Percentiles rank a stretch among this genome's conserved stretches.
phyloP scores from a whole-genome alignment of 1,140 invertebrate genomes.

The Tachypleus tridentatus region DNA sequence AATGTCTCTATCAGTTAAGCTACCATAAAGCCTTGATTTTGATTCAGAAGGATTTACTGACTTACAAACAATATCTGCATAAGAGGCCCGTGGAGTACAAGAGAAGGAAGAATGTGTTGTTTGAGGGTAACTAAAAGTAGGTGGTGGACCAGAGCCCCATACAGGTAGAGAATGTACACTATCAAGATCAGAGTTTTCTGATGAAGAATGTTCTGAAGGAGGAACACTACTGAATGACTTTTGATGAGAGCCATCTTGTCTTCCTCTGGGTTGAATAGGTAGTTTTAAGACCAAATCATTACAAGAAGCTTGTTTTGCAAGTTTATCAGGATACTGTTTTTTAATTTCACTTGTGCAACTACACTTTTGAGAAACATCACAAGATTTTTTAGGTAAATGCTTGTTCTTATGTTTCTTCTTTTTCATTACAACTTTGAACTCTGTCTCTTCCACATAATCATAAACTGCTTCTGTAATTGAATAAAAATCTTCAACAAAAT shows the following conservation, averaged over 20 bases:
- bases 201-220: slow-evolving; percentile 50
- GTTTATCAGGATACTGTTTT: slow-evolving; percentile 7
- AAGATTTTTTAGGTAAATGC: slow-evolving; percentile 33
- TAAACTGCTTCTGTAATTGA: slow-evolving; percentile 9
- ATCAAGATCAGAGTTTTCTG: slow-evolving; percentile 52
- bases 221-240: slow-evolving; percentile 47
- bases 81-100: slow-evolving; percentile 50
- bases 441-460: slow-evolving; percentile 29
- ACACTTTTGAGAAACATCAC: slow-evolving; percentile 12
- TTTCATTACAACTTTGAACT: slow-evolving; percentile 58
- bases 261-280: slow-evolving; percentile 6
- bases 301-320: neutral
- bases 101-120: slow-evolving; percentile 32
- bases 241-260: slow-evolving; percentile 29
- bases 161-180: slow-evolving; percentile 58
- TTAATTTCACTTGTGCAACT: slow-evolving; percentile 24
- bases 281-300: slow-evolving; percentile 5
- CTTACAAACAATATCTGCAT: slow-evolving; percentile 57
- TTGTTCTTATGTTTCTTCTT: slow-evolving; percentile 48
- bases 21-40: neutral
- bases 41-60: slow-evolving; percentile 22
- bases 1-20: neutral
- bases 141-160: slow-evolving; percentile 39
- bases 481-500: slow-evolving; percentile 17
- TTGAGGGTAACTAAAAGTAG: slow-evolving; percentile 26